phyloP scores from a whole-genome alignment of 2,113 vertebrate species.

The Myxocyprinus asiaticus region DNA sequence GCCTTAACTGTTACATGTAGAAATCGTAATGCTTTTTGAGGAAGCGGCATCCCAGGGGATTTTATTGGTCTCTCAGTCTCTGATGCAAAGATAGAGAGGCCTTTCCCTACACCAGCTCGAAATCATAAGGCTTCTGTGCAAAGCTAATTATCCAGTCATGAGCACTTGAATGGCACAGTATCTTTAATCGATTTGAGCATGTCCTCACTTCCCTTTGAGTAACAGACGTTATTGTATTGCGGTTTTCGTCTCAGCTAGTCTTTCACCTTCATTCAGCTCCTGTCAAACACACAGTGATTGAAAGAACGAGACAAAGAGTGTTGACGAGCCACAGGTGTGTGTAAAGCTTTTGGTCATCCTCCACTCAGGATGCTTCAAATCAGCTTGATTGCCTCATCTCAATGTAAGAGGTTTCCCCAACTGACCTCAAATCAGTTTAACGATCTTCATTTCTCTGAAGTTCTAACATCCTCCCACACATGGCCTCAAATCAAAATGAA shows the following conservation, averaged over 20 bases:
- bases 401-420: slow-evolving; percentile 7
- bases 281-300: neutral
- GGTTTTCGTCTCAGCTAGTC: slow-evolving; percentile 8
- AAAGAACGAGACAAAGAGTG: slow-evolving; percentile 20
- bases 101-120: neutral
- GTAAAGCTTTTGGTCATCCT: neutral
- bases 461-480: slow-evolving; percentile 2
- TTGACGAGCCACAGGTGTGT: slow-evolving; percentile 30
- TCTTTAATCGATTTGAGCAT: slow-evolving; percentile 10
- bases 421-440: slow-evolving; percentile 45
- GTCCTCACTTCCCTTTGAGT: neutral
- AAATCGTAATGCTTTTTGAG: too few relatives aligned
- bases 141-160: slow-evolving; percentile 22
- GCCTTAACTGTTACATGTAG: too few relatives aligned
- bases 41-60: neutral
- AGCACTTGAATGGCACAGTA: slow-evolving; percentile 15
- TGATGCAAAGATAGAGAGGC: neutral
- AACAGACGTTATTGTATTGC: neutral
- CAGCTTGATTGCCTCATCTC: slow-evolving; percentile 38
- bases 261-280: neutral
- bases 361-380: slow-evolving; percentile 21
- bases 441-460: slow-evolving; percentile 13
- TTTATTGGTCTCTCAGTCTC: neutral
- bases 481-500: slow-evolving; percentile 5
- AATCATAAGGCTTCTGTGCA: neutral